These are phyloP conservation scores for Drosophila anomelani DNA, from an alignment of 2,888 invertebrate genomes.

Conservation along the genomic window DNA sequence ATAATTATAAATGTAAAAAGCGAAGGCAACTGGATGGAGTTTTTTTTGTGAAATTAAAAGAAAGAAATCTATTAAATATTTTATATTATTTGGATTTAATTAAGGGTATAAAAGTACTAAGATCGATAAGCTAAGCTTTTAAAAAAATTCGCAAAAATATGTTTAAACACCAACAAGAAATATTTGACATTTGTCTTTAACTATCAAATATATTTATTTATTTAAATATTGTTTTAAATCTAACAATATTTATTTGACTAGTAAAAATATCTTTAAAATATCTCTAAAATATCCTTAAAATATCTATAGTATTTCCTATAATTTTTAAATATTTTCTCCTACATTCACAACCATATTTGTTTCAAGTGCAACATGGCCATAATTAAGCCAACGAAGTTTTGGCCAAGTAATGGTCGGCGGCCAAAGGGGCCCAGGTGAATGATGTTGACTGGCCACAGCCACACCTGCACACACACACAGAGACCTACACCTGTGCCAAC, in stretches of 20 bases:
- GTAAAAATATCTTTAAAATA: too few species aligned
- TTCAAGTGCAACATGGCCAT: neutral
- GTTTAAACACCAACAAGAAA: too few species aligned
- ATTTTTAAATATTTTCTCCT: neutral
- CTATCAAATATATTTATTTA: too few species aligned
- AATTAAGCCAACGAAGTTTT: slow-evolving; percentile 3
- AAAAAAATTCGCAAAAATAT: neutral
- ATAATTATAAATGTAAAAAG: too few species aligned
- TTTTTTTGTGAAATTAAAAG: too few species aligned
- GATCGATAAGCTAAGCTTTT: neutral
- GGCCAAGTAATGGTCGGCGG: neutral
- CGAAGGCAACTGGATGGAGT: too few species aligned
- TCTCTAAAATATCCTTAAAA: too few species aligned
- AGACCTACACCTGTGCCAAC: neutral
- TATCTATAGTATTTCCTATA: too few species aligned
- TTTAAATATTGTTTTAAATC: too few species aligned
- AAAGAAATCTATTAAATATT: too few species aligned
- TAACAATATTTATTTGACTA: too few species aligned
- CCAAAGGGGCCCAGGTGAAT: slow-evolving; percentile 6
- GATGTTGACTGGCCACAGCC: slow-evolving; percentile 17
- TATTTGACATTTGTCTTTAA: too few species aligned
- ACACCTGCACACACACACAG: slow-evolving; percentile 6
- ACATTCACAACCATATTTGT: neutral
- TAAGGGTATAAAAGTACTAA: neutral
- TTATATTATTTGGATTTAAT: neutral